Evolutionary conservation across 2,113 vertebrate genomes (phyloP).

Genomic region (Dipodomys merriami): DNA sequence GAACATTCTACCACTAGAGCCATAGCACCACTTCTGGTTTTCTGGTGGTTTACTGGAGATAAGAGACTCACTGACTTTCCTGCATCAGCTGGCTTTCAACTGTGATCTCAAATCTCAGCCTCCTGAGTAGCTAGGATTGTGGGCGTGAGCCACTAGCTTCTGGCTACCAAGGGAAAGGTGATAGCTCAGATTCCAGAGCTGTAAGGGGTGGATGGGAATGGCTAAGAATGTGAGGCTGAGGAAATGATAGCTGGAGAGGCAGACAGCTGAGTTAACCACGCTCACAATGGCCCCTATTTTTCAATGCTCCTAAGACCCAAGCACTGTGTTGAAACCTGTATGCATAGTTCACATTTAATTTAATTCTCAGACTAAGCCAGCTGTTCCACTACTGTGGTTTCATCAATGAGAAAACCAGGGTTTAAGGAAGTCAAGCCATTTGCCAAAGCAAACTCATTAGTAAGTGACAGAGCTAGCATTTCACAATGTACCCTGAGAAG

Average conservation of each 20-base stretch:
- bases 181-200: background rate
- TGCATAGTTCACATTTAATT: no score
- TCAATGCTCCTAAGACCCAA: fast-evolving
- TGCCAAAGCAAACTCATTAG: background rate
- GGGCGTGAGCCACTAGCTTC: no score
- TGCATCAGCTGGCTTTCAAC: no score
- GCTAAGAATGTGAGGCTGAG: background rate
- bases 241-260: background rate
- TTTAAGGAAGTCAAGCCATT: background rate
- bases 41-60: no score
- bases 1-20: no score
- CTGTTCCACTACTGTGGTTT: background rate
- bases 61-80: no score
- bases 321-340: background rate
- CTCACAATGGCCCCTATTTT: background rate
- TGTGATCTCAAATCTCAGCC: no score
- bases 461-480: background rate
- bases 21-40: no score
- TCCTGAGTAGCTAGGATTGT: no score
- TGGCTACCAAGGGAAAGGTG: fast-evolving
- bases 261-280: fast-evolving
- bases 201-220: background rate
- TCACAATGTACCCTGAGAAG: background rate
- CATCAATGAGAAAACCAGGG: background rate
- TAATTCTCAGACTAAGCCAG: background rate